Percentiles rank a stretch among this genome's conserved stretches.
These are phyloP conservation scores for Cyphomyrus discorhynchus DNA, from an alignment of 2,113 vertebrate species.

Conservation along the genomic window DNA sequence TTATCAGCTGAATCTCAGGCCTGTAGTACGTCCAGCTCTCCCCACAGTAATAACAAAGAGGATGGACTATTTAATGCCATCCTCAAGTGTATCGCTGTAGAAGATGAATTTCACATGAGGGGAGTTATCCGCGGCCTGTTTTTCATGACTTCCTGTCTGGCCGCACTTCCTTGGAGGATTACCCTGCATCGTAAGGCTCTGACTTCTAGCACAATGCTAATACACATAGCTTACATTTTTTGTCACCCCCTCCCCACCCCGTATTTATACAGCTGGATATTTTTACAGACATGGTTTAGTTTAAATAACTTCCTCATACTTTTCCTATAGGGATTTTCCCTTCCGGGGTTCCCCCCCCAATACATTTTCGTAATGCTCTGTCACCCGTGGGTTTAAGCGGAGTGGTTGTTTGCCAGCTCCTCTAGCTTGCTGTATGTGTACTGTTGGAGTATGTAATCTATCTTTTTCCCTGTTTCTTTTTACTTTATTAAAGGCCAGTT, in stretches of 20 bases:
- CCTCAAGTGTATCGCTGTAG: neutral
- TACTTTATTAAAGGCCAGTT: constrained; percentile 3
- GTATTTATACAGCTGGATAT: constrained; percentile 13
- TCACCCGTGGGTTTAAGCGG: neutral
- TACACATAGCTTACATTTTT: neutral
- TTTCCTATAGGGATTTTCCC: constrained; percentile 1
- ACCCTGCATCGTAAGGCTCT: neutral
- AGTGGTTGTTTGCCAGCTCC: neutral
- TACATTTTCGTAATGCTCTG: neutral
- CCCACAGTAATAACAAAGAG: neutral
- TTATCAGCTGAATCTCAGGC: neutral
- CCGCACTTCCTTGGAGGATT: neutral
- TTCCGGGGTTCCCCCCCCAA: neutral
- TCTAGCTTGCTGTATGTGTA: neutral
- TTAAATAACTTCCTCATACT: neutral
- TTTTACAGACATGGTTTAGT: neutral
- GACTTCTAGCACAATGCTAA: neutral
- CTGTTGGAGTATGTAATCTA: neutral
- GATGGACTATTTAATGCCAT: neutral
- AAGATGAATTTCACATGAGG: constrained; percentile 9
- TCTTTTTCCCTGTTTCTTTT: neutral
- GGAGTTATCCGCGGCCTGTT: neutral
- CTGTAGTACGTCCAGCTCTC: neutral
- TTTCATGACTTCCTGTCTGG: neutral
- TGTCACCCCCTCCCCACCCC: neutral